Conservation (phyloP, 2,797 vertebrate genomes). For the Diplodus puntazzo region DNA sequence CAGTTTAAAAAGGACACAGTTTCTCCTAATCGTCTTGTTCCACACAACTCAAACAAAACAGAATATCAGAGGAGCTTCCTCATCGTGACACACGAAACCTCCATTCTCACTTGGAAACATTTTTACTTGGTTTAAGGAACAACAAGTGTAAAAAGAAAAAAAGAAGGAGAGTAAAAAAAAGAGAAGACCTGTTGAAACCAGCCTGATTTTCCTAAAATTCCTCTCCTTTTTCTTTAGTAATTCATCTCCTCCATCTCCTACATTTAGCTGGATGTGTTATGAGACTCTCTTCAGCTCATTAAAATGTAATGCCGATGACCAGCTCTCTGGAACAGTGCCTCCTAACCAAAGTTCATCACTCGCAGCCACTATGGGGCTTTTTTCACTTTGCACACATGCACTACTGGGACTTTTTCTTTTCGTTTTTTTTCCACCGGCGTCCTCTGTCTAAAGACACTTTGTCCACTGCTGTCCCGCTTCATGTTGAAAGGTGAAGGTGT, state of each 20-base stretch:
- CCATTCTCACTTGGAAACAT: not conserved
- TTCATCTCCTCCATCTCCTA: constrained; percentile 71
- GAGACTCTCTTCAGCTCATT: constrained; percentile 91
- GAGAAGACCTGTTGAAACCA: constrained; percentile 81
- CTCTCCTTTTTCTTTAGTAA: constrained; percentile 65
- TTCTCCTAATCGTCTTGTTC: constrained; percentile 14
- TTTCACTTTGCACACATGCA: constrained; percentile 67
- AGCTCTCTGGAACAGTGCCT: constrained; percentile 90
- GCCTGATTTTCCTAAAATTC: constrained; percentile 87
- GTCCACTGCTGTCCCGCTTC: constrained; percentile 67
- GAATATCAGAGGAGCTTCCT: not conserved
- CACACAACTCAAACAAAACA: constrained; percentile 14
- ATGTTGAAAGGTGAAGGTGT: constrained; percentile 68
- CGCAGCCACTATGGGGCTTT: constrained; percentile 70
- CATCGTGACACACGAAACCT: not conserved
- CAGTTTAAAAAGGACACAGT: constrained; percentile 30
- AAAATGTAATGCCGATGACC: constrained; percentile 90
- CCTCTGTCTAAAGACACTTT: constrained; percentile 73
- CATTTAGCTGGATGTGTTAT: constrained; percentile 87
- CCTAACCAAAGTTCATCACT: constrained; percentile 92
- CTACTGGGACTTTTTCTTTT: constrained; percentile 39
- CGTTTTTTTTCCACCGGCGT: constrained; percentile 36
- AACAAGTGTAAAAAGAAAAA: constrained; percentile 43
- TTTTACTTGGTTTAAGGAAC: constrained; percentile 15
- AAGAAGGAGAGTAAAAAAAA: no score